Percentiles rank a stretch among this genome's conserved stretches.
These are phyloP conservation scores for Siniperca chuatsi DNA, from an alignment of 2,113 vertebrate genomes.

Conservation along the genomic window DNA sequence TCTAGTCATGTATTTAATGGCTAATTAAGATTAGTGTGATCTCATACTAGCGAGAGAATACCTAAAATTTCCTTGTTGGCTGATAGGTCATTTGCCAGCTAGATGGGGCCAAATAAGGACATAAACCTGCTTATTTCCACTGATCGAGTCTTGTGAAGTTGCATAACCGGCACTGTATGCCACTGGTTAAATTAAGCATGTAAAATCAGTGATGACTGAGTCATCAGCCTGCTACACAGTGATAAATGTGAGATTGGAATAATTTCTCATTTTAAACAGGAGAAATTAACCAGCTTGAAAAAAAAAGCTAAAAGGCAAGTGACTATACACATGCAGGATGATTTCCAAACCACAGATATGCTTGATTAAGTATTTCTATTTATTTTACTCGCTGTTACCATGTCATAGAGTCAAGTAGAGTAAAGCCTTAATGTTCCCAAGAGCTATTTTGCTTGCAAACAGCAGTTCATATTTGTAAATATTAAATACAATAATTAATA, in stretches of 20 bases:
- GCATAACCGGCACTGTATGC: slow-evolving; percentile 28
- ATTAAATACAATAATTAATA: neutral
- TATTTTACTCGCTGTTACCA: neutral
- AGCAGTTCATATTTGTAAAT: neutral
- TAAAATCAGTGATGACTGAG: slow-evolving; percentile 56
- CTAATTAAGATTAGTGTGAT: slow-evolving; percentile 10
- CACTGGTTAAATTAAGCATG: slow-evolving; percentile 57
- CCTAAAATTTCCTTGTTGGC: slow-evolving; percentile 17
- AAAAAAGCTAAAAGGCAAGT: slow-evolving; percentile 22
- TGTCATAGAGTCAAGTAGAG: neutral
- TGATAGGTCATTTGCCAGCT: slow-evolving; percentile 17
- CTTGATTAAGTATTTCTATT: slow-evolving; percentile 1
- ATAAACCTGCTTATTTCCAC: slow-evolving; percentile 16
- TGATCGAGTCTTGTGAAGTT: slow-evolving; percentile 35
- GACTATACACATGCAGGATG: neutral
- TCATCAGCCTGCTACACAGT: slow-evolving; percentile 52
- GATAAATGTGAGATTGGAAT: slow-evolving; percentile 59
- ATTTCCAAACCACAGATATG: neutral
- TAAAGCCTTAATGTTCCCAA: too few species aligned
- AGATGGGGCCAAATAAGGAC: slow-evolving; percentile 51
- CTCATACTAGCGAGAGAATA: neutral
- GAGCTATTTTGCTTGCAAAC: neutral
- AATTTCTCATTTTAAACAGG: slow-evolving; percentile 43
- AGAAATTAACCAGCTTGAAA: slow-evolving; percentile 42
- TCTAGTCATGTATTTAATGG: slow-evolving; percentile 1